Percentiles rank a stretch among this genome's conserved stretches.
Evolutionary conservation across 1,140 invertebrate genomes (phyloP).

Genomic region (Adelges cooleyi): DNA sequence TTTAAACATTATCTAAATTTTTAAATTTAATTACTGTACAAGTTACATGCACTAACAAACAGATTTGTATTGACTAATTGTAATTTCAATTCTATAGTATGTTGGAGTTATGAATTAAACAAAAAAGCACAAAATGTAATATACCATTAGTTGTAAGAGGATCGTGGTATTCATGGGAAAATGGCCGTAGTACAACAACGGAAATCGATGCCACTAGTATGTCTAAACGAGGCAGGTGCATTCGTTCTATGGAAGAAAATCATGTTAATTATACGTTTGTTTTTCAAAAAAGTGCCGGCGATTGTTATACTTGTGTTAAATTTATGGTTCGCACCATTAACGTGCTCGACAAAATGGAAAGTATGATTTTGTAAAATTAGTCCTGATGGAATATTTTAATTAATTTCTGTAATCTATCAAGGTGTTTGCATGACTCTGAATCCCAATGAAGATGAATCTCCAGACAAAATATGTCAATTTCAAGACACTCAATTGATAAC

Average conservation of each 20-base stretch:
- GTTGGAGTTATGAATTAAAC: constrained; percentile 9
- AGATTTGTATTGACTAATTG: background rate
- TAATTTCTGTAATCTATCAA: constrained; percentile 37
- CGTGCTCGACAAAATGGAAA: constrained; percentile 79
- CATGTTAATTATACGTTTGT: constrained; percentile 79
- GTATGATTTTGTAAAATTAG: constrained; percentile 40
- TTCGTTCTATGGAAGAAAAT: constrained; percentile 56
- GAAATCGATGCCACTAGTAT: constrained; percentile 67
- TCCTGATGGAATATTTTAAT: background rate
- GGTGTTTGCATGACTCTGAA: constrained; percentile 61
- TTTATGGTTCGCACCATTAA: constrained; percentile 76
- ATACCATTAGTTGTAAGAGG: constrained; percentile 65
- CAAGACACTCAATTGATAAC: constrained; percentile 70
- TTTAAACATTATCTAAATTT: too few relatives aligned
- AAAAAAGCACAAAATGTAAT: constrained; percentile 15
- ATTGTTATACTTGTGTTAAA: constrained; percentile 76
- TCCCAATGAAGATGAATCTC: constrained; percentile 49
- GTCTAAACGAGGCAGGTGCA: constrained; percentile 56
- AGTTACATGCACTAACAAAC: too few relatives aligned
- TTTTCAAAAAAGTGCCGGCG: constrained; percentile 48
- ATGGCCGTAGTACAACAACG: constrained; percentile 67
- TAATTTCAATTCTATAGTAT: background rate
- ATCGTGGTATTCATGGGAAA: constrained; percentile 85
- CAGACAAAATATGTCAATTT: constrained; percentile 62
- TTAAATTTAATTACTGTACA: too few relatives aligned